A percentile compares a stretch with the other conserved stretches of the same genome.
Evolutionary conservation across 2,113 vertebrate genomes (phyloP).

Genomic region (Ploceus nigricollis): DNA sequence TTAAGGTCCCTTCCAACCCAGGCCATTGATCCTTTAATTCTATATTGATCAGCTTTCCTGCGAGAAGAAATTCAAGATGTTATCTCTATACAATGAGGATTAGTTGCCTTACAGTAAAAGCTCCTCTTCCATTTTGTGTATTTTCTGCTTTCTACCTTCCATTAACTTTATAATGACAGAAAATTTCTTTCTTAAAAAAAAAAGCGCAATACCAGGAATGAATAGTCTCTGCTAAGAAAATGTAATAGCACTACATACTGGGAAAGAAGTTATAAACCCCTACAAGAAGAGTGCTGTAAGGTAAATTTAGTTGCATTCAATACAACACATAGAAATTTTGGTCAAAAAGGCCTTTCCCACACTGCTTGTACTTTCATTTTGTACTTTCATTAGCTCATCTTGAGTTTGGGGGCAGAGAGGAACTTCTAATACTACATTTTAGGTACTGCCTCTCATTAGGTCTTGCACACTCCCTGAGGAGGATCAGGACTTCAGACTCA

Average conservation of each 20-base stretch:
- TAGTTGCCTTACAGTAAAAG: neutral
- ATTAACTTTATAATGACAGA: neutral
- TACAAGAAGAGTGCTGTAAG: neutral
- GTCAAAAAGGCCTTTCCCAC: neutral
- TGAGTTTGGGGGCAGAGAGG: neutral
- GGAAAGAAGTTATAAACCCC: neutral
- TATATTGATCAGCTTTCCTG: neutral
- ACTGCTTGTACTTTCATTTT: neutral
- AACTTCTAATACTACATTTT: neutral
- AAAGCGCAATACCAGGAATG: neutral
- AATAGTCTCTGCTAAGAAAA: neutral
- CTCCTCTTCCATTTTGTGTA: neutral
- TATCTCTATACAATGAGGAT: neutral
- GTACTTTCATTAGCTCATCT: neutral
- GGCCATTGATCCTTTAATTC: neutral
- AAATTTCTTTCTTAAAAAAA: neutral
- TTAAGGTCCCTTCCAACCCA: neutral
- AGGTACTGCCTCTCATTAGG: neutral
- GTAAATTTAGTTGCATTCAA: neutral
- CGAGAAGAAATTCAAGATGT: neutral
- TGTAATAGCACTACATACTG: neutral
- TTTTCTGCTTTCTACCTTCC: neutral
- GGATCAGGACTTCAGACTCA: neutral
- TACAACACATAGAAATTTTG: neutral
- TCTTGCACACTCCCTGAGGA: neutral